These are phyloP conservation scores for Melangyna quadrimaculata DNA, from an alignment of 2,888 invertebrate genomes.

Conservation along the genomic window DNA sequence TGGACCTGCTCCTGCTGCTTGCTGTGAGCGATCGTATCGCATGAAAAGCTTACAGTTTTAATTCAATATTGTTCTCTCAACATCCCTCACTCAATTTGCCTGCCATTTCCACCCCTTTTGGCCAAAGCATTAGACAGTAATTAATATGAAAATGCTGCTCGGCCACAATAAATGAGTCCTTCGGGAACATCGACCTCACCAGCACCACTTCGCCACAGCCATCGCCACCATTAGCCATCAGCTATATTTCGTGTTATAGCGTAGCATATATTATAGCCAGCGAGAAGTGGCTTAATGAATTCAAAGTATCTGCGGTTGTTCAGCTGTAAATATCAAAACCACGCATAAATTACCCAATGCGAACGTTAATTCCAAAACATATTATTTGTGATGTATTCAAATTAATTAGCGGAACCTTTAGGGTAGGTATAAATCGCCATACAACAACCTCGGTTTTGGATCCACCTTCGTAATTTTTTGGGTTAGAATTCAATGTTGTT, in stretches of 20 bases:
- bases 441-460: background rate
- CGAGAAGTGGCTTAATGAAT: constrained; percentile 64
- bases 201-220: constrained; percentile 3
- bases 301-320: constrained; percentile 69
- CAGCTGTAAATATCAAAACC: constrained; percentile 67
- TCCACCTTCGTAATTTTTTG: constrained; percentile 5
- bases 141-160: constrained; percentile 67
- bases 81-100: constrained; percentile 2
- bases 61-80: constrained; percentile 59
- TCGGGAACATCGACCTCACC: constrained; percentile 46
- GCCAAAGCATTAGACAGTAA: constrained; percentile 63
- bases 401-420: constrained; percentile 48
- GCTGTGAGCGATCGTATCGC: background rate
- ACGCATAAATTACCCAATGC: constrained; percentile 59
- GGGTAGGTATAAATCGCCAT: background rate
- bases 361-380: constrained; percentile 64
- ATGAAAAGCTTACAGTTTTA: constrained; percentile 39
- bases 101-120: constrained; percentile 45
- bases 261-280: too few species aligned
- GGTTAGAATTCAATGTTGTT: constrained; percentile 12
- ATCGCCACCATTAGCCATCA: background rate
- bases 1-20: background rate
- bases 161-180: constrained; percentile 68
- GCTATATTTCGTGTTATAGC: background rate
- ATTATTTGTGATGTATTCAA: constrained; percentile 67